Evolutionary conservation across 2,797 vertebrate species (phyloP).

Genomic region (Lepidocolaptes lacrymiger): DNA sequence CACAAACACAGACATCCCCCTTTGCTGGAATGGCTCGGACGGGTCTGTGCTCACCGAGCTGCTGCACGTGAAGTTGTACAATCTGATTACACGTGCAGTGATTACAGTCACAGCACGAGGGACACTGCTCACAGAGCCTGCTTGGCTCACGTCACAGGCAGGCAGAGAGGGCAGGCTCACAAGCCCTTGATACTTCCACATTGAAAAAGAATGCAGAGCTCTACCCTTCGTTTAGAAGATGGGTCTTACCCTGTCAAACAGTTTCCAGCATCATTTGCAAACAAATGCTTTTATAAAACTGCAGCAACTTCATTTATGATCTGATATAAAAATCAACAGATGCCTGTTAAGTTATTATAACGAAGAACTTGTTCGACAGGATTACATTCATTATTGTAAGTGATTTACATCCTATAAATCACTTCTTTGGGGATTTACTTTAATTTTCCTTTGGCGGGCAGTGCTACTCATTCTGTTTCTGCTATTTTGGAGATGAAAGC

Average conservation of each 20-base stretch:
- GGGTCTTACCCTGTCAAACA: not conserved
- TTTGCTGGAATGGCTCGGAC: not conserved
- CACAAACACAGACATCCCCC: accelerated
- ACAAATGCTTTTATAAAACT: constrained; percentile 28
- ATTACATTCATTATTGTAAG: constrained; percentile 52
- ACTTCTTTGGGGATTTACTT: constrained; percentile 51
- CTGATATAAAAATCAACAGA: constrained; percentile 57
- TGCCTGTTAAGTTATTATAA: constrained; percentile 53
- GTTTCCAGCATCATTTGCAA: not conserved
- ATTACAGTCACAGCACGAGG: not conserved
- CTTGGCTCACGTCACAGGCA: not conserved
- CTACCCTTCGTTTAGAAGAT: not conserved
- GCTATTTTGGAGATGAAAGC: constrained; percentile 48
- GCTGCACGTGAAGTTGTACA: not conserved
- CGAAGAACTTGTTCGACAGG: constrained; percentile 22
- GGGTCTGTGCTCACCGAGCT: not conserved
- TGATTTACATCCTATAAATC: constrained; percentile 52
- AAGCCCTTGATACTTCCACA: not conserved
- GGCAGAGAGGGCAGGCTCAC: not conserved
- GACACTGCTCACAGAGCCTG: not conserved
- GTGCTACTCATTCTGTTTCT: not conserved
- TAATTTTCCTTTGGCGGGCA: constrained; percentile 37
- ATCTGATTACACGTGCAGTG: not conserved
- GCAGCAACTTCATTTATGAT: constrained; percentile 10
- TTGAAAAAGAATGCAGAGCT: not conserved